These are phyloP conservation scores for Toxotes lorentzi DNA, from an alignment of 2,797 vertebrate species.

Conservation along the genomic window DNA sequence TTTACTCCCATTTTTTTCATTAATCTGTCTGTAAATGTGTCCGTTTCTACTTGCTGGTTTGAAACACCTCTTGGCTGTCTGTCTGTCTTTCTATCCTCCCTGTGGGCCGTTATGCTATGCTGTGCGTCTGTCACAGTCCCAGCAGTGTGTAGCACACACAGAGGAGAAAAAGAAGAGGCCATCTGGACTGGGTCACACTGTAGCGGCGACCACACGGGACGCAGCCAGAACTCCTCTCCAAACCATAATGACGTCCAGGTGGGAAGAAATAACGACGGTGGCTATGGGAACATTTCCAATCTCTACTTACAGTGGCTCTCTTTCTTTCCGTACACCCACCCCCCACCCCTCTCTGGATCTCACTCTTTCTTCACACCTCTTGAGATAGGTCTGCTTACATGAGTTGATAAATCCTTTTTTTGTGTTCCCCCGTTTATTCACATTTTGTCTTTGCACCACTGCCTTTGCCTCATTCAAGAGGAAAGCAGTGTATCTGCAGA, in stretches of 20 bases:
- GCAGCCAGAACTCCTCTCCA: conserved; percentile 70
- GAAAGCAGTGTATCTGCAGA: conserved; percentile 63
- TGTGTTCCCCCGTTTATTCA: conserved; percentile 76
- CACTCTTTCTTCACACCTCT: conserved; percentile 74
- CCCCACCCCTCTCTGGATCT: conserved; percentile 42
- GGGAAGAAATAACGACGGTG: conserved; percentile 61
- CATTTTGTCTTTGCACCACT: conserved; percentile 76
- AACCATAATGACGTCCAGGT: conserved; percentile 65
- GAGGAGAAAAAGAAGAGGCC: conserved; percentile 67
- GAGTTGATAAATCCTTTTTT: conserved; percentile 82
- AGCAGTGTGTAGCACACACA: conserved; percentile 60
- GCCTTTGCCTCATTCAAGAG: conserved; percentile 77
- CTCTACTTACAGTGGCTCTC: conserved; percentile 58
- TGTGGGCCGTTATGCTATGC: conserved; percentile 57
- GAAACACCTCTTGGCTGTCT: conserved; percentile 38
- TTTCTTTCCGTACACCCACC: conserved; percentile 45
- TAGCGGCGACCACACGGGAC: conserved; percentile 69
- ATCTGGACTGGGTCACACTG: conserved; percentile 81
- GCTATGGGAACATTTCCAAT: conserved; percentile 67
- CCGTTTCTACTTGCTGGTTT: conserved; percentile 29
- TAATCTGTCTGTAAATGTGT: conserved; percentile 1
- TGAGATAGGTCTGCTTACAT: conserved; percentile 76
- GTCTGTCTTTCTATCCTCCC: conserved; percentile 60
- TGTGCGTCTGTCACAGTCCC: conserved; percentile 68
- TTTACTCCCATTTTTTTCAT: background rate